Conservation (phyloP, 2,888 invertebrate species). For the Patella ulyssiponensis region DNA sequence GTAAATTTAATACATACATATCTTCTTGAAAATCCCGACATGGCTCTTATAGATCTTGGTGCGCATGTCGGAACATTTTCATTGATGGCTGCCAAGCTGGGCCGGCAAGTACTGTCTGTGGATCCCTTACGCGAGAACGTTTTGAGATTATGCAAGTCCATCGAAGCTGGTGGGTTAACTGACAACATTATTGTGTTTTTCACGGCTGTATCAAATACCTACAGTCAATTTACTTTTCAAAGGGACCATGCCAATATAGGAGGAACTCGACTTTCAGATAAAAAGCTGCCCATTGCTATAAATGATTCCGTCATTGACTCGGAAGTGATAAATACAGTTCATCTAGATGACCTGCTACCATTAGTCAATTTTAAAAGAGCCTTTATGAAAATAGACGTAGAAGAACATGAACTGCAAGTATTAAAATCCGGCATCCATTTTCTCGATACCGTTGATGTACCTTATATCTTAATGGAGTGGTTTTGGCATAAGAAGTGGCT, state of each 20-base stretch:
- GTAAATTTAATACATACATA: not conserved
- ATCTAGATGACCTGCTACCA: not conserved
- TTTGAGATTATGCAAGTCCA: not conserved
- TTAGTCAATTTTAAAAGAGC: slow-evolving; percentile 4
- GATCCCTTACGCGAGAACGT: not conserved
- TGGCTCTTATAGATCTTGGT: not conserved
- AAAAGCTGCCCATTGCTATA: not conserved
- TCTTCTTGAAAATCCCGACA: not conserved
- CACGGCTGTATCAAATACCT: not conserved
- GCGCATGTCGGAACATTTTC: not conserved
- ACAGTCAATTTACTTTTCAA: not conserved
- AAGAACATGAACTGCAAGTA: not conserved
- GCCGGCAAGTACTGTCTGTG: not conserved
- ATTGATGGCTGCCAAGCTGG: not conserved
- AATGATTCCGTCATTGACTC: not conserved
- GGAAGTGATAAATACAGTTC: not conserved
- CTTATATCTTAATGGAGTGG: slow-evolving; percentile 1
- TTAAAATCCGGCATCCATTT: not conserved
- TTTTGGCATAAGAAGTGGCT: not conserved
- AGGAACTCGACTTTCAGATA: not conserved
- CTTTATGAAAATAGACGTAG: not conserved
- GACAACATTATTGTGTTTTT: not conserved
- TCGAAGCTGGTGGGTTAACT: not conserved
- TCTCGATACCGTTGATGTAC: not conserved
- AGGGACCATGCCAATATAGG: not conserved